These are phyloP conservation scores for Chaunax sp. DNA, from an alignment of 2,797 vertebrate genomes.

Conservation along the genomic window DNA sequence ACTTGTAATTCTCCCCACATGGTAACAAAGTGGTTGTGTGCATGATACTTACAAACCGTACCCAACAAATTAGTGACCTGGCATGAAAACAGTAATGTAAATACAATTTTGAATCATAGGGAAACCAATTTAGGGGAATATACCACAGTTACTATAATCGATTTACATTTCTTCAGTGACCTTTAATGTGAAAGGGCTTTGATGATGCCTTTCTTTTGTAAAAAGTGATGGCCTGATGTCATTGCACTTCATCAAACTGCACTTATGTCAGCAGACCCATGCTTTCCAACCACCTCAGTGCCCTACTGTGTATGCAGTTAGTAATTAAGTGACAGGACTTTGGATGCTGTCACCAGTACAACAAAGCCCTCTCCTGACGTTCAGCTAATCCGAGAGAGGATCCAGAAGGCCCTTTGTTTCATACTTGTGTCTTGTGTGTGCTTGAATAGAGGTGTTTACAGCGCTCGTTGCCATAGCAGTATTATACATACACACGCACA, in stretches of 20 bases:
- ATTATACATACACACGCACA: conserved; percentile 1
- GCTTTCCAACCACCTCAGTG: conserved; percentile 22
- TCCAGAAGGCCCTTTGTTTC: conserved; percentile 67
- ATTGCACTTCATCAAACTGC: background rate
- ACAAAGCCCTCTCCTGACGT: conserved; percentile 55
- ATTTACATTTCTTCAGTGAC: conserved; percentile 14
- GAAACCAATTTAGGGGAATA: background rate
- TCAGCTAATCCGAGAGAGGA: conserved; percentile 53
- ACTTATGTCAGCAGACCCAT: conserved; percentile 8
- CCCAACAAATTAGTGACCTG: conserved; percentile 4
- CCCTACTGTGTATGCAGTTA: conserved; percentile 14
- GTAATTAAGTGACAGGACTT: conserved; percentile 34
- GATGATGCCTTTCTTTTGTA: conserved; percentile 15
- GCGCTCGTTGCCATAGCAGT: conserved; percentile 61
- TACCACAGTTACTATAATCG: conserved; percentile 4
- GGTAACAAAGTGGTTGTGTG: conserved; percentile 7
- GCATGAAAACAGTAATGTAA: too few species aligned
- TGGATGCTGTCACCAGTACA: conserved; percentile 34
- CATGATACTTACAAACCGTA: conserved; percentile 15
- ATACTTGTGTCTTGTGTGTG: conserved; percentile 41
- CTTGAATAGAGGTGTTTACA: conserved; percentile 43
- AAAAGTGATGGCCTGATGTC: conserved; percentile 33
- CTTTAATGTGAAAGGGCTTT: conserved; percentile 15
- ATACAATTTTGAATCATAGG: background rate
- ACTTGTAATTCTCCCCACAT: background rate